Percentiles rank a stretch among this genome's conserved stretches.
phyloP scores from a whole-genome alignment of 2,797 vertebrate genomes.

The Poliocrania exsul region DNA sequence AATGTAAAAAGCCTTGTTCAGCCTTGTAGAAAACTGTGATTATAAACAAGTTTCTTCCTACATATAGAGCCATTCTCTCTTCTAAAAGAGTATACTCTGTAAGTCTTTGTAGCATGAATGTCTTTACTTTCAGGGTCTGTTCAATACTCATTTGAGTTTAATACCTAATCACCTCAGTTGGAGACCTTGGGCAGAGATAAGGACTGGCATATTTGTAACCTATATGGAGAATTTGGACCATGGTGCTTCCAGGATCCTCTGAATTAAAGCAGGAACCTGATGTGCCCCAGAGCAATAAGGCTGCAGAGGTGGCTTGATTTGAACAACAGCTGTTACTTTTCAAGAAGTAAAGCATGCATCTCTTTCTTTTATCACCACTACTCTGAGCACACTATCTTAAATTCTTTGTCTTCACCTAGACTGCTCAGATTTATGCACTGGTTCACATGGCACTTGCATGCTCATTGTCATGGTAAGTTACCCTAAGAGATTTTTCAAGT shows the following conservation, averaged over 20 bases:
- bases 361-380: neutral
- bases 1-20: neutral
- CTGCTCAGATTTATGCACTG: neutral
- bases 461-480: neutral
- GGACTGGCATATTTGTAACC: neutral
- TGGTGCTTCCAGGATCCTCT: neutral
- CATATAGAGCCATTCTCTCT: neutral
- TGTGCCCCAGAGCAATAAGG: neutral
- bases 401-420: neutral
- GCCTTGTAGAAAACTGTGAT: neutral
- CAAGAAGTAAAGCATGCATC: neutral
- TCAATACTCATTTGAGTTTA: neutral
- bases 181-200: neutral
- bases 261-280: neutral
- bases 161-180: neutral
- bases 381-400: neutral
- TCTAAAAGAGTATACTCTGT: neutral
- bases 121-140: neutral
- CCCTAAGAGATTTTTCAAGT: neutral
- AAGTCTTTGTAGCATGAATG: fast-evolving
- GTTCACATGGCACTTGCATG: neutral
- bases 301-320: neutral
- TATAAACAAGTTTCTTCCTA: neutral
- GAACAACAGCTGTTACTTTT: neutral
- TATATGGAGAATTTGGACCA: neutral